Evolutionary conservation across 2,113 vertebrate genomes (phyloP), one percentile per base, ranked within the genome.

Genomic region (Picathartes gymnocephalus): DNA sequence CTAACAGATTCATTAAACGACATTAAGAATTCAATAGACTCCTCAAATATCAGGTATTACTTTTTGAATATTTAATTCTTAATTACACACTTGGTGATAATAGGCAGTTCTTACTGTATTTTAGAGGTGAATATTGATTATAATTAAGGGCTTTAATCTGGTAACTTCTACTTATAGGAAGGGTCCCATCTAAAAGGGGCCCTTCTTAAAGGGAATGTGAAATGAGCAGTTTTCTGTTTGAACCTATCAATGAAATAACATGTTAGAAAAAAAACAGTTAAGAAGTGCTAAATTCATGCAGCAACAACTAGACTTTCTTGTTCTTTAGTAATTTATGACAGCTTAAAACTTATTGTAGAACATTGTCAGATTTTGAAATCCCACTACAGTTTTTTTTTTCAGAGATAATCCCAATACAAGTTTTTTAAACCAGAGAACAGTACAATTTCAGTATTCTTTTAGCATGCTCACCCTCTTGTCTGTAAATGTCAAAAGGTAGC

Each of bases 1-100:
- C 97, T 99, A 96, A 99, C 99, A 61, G 99, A 99, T 97, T 99
- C 99, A 60, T 98, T 99, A 93, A 99, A 99, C 92, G 99, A 99
- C 96, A 99, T 99, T 94, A 99, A 99, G 96, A 99, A 98, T 95
- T 99, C 99, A 48, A 99, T 99, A 97, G 99, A 99, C 97, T 97
- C 98, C 80, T 99, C 99, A 87, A 99, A 99, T 98, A 98, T 99
- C 98, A 99, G 99, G 99, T 99, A 98, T 88, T 94, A 21, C 51
- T 76, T 95, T 91, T 70, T 58, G 76, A 45, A 66, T 80, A 78
- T 88, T 66, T 90, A 88, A 70, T 61, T 65, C 77, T 88, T 95
- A 92, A 81, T 92, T 71, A 88, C 61, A 88, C 7, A 30, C 97
- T 88, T 96, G 15, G 37, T 92, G 57, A 40, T 74, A 81, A 66